Conservation (phyloP, 2,888 invertebrate genomes). For the Polymixis flavicincta region DNA sequence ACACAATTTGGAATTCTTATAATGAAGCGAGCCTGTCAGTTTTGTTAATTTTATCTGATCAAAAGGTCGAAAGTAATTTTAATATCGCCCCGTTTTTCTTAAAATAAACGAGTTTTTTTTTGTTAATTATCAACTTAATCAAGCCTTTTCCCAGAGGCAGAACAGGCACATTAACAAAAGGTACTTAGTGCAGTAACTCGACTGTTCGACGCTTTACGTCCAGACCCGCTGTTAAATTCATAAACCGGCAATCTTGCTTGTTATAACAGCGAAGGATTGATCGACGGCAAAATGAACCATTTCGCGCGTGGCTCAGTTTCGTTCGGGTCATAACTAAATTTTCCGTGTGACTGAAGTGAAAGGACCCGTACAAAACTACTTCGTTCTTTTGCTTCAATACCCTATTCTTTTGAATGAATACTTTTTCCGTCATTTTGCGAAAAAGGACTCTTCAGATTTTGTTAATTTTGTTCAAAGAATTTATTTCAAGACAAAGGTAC, state of each 20-base stretch:
- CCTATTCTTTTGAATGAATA: conserved; percentile 35
- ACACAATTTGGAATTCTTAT: neutral
- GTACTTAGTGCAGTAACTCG: conserved; percentile 22
- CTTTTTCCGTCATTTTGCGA: conserved; percentile 19
- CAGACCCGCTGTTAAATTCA: conserved; percentile 41
- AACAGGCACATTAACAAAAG: conserved; percentile 9
- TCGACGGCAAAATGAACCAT: conserved; percentile 39
- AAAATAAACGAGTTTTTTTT: conserved; percentile 18
- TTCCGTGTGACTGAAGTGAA: conserved; percentile 49
- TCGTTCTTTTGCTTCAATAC: conserved; percentile 32
- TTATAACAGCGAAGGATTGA: conserved; percentile 18
- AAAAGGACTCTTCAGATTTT: conserved; percentile 19
- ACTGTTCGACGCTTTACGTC: conserved; percentile 44
- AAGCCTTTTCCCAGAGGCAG: conserved; percentile 21
- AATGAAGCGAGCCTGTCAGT: neutral
- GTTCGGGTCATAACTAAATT: conserved; percentile 40
- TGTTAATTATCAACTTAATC: conserved; percentile 42
- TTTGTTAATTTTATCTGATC: conserved; percentile 19
- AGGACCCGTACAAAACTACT: conserved; percentile 27
- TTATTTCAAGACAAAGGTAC: conserved; percentile 11
- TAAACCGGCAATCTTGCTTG: conserved; percentile 21
- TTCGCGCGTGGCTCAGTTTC: conserved; percentile 29
- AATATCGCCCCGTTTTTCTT: conserved; percentile 21
- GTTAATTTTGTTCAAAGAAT: conserved; percentile 28
- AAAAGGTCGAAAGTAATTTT: conserved; percentile 12